Evolutionary conservation across 1,140 invertebrate species (phyloP), one percentile per base, ranked within the genome.

Genomic region (Zaprionus davidi): DNA sequence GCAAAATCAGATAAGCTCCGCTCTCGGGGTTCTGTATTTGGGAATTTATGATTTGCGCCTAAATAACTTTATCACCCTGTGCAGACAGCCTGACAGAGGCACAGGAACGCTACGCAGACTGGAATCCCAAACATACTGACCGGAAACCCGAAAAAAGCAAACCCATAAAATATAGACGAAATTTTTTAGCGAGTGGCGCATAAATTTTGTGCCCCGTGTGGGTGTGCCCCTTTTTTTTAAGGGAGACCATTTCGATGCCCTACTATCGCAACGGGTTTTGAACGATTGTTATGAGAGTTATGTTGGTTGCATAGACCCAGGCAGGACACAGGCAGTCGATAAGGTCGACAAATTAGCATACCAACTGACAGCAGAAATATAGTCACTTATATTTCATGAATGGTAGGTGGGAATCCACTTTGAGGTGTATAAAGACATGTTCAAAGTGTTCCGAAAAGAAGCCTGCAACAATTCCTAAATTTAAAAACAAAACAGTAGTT

Each of bases 31-130:
- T 80, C 71, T 68, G 49, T 64, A 51, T 73, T 49, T 73, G 78
- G 86, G 85, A 90, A 90, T 90, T 90, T 90, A 90, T 90, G 82
- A 84, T 90, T 90, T 90, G 85, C 85, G 85, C 85, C 86, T 90
- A 90, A 90, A 90, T 90, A 90, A 86, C 85, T 90, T 90, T 90
- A 90, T 90, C 85, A 88, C 85, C 77, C 84, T 63, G 38, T 38
- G 17, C 53, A 55, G 56, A 58, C 66, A 69, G 66, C 26, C 53
- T 34, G 56, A 62, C 64, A 60, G 55, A 59, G 36, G 46, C 36
- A 46, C 20, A 26, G 17, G 51, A 63, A 53, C 28, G 34, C n/a
- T 31, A 20, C 12, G 38, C 66, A 62, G 72, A 70, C 41, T 67
- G 68, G 73, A 57, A 66, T 62, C 55, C 15, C 67, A 34, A 71